Evolutionary conservation across 2,888 invertebrate genomes (phyloP), one percentile per base, ranked within the genome.

Genomic region (Carabus problematicus): DNA sequence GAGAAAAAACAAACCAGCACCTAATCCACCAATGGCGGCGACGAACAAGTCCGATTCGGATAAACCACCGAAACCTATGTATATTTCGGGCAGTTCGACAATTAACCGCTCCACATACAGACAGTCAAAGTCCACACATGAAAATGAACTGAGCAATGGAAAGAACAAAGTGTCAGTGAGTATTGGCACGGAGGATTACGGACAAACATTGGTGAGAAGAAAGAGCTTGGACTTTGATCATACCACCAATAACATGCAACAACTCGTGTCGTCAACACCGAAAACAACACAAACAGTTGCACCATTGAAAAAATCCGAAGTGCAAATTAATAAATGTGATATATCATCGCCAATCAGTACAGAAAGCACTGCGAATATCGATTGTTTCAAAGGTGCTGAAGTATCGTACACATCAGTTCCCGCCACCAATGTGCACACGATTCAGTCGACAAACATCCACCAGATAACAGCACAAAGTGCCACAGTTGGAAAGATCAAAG

Each of bases 1-100:
- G 70, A 86, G 91, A 75, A 92, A 92, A 81, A 90, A 91, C 75
- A 93, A 93, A 77, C 90, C 91, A 4, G 91, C 91, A 0, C 91
- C 91, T 2, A 58, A 73, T n/a, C 59, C 67, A 8, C 75, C 73
- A 3, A 64, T 73, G 8, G 70, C 72, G 14, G 66, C 72, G 3
- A 70, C 59, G 16, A 69, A 59, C 19, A 72, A 72, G 63, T 71
- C 39, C 83, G 84, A 59, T 73, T 72, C 68, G 82, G 83, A 70
- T 1, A 89, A 89, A 75, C 89, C 89, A 1, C 89, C 89, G 6
- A 80, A 89, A 61, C 88, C 84, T 0, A 84, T 83, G 72, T 79
- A 84, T 11, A 83, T 84, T 70, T 82, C 85, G 0, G 86, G 86
- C 61, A 85, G 85, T 64, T 84, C 87, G 61, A 89, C 89, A 0